These are phyloP conservation scores for Chydorus sphaericus DNA, from an alignment of 2,888 invertebrate species.

Conservation along the genomic window DNA sequence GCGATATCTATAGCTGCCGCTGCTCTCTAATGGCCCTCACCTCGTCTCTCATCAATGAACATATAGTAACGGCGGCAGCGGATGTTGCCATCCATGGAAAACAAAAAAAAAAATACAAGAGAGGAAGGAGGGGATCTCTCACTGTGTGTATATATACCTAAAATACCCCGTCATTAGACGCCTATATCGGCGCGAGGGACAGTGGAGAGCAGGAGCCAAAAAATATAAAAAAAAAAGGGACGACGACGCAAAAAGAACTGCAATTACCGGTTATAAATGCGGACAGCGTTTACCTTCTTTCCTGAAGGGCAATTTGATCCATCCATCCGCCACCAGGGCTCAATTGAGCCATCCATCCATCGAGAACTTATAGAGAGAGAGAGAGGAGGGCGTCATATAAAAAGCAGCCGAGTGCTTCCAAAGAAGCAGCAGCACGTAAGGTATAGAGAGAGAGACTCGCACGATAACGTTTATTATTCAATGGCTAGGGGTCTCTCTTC, in stretches of 20 bases:
- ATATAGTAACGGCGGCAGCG: background rate
- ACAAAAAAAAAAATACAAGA: background rate
- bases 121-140: background rate
- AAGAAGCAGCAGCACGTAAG: background rate
- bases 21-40: background rate
- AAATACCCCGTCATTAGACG: background rate
- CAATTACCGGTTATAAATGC: constrained; percentile 6
- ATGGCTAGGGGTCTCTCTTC: background rate
- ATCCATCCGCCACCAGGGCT: background rate
- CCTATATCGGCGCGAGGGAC: background rate
- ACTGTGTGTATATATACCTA: background rate
- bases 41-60: background rate
- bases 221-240: background rate
- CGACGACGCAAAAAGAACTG: background rate
- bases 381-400: too few relatives aligned
- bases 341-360: background rate
- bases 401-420: too few relatives aligned
- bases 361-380: background rate
- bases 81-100: background rate
- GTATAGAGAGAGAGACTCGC: background rate
- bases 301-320: too few relatives aligned
- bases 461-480: background rate
- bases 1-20: background rate
- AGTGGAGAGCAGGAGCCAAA: background rate
- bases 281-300: background rate